Base-by-base conservation (phyloP, 1,140 invertebrate species). In the Spodoptera litura region DNA sequence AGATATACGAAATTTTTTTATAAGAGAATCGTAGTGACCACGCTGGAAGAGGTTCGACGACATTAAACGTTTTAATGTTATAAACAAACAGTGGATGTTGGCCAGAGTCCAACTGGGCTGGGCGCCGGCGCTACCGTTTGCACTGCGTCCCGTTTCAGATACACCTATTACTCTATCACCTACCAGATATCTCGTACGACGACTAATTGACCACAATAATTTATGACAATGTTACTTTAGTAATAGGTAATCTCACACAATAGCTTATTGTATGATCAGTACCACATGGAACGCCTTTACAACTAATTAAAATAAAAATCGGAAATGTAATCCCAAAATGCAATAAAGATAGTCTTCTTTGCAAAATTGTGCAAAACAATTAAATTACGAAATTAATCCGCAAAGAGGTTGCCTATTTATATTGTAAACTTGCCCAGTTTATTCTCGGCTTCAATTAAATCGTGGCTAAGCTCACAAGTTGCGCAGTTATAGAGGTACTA, bases 31-130 rank as follows among this genome's bases (percentile, higher is more conserved):
- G 83, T 79, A 68, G 61, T 59, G 70, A 68, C 59, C 58, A 71
- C 79, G 74, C 74, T 78, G 64, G 66, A 68, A 81, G 79, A 86
- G 85, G 82, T 87, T 88, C 78, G 82, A 83, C 82, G 83, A 90
- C 85, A 89, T 88, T 92, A 91, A 86, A 88, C 79, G 88, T 88
- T 90, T 92, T 91, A 94, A 88, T 90, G 84, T 89, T 90, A 93
- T 91, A 94, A 93, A 94, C 92, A 93, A 94, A 92, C 87, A 87
- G 81, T 83, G 81, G 79, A 84, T 75, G 86, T 87, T 93, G 92
- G 91, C 88, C 49, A 55, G n/a, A 66, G 59, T 90, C 92, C 92
- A 94, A 94, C 83, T 87, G 83, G 91, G 86, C 83, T 91, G 89
- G 83, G 87, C 88, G 91, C 89, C 91, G 92, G 90, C 91, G 91